Evolutionary conservation across 2,888 invertebrate genomes (phyloP).

Genomic region (Cordilura impudica): DNA sequence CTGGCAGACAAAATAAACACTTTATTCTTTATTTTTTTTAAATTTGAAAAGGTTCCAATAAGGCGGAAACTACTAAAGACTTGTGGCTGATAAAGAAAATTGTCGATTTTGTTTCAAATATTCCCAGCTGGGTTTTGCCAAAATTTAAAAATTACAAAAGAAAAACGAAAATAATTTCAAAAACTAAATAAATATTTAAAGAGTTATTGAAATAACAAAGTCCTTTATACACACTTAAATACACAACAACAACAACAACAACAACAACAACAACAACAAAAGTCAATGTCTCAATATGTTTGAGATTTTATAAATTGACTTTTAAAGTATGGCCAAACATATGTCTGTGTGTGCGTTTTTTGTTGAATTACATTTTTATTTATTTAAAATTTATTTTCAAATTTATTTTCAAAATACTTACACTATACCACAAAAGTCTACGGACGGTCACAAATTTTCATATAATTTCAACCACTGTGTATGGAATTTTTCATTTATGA

Average conservation of each 20-base stretch:
- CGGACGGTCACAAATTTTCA: too few relatives aligned
- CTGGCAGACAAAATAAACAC: not conserved
- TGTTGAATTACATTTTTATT: too few relatives aligned
- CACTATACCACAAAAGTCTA: too few relatives aligned
- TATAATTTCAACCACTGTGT: too few relatives aligned
- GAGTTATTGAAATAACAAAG: slow-evolving; percentile 42
- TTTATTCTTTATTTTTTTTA: not conserved
- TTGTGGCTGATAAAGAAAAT: not conserved
- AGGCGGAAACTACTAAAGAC: slow-evolving; percentile 22
- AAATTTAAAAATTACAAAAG: not conserved
- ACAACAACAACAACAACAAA: too few relatives aligned
- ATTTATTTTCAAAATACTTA: too few relatives aligned
- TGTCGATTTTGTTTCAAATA: not conserved
- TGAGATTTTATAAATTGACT: not conserved
- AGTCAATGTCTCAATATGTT: slow-evolving; percentile 3
- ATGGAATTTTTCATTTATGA: too few relatives aligned
- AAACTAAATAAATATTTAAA: slow-evolving; percentile 58
- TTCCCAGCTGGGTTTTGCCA: slow-evolving; percentile 25
- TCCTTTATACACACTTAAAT: not conserved
- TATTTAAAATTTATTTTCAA: too few relatives aligned
- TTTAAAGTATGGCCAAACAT: slow-evolving; percentile 4
- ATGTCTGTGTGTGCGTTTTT: not conserved
- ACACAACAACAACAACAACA: too few relatives aligned
- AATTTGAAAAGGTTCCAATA: slow-evolving; percentile 15
- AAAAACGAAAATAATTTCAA: not conserved